Percentiles rank a stretch among this genome's conserved stretches.
Evolutionary conservation across 2,888 invertebrate species (phyloP).

Genomic region (Lasioglossum oenotherae): DNA sequence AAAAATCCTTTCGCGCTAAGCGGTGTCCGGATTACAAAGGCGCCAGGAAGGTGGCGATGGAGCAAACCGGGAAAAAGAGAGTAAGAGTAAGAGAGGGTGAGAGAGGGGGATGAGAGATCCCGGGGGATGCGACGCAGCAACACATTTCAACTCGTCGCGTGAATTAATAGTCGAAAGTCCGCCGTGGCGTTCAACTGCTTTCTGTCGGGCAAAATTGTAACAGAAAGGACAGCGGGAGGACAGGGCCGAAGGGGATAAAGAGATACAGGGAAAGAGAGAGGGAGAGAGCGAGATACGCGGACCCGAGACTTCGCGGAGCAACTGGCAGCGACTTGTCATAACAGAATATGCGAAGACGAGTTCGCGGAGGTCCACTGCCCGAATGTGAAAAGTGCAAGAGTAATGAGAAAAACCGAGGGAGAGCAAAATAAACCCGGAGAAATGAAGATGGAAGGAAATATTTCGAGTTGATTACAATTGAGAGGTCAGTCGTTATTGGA

Average conservation of each 20-base stretch:
- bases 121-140: neutral
- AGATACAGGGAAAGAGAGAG: neutral
- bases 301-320: slow-evolving; percentile 13
- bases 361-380: slow-evolving; percentile 9
- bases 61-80: neutral
- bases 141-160: slow-evolving; percentile 19
- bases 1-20: slow-evolving; percentile 32
- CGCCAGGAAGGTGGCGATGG: slow-evolving; percentile 1
- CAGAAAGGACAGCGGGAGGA: neutral
- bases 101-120: neutral
- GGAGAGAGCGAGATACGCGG: neutral
- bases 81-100: neutral
- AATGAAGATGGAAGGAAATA: slow-evolving; percentile 13
- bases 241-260: neutral
- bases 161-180: slow-evolving; percentile 29
- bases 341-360: slow-evolving; percentile 36
- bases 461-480: neutral
- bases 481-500: neutral
- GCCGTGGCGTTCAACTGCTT: slow-evolving; percentile 8
- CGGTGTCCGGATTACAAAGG: slow-evolving; percentile 27
- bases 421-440: slow-evolving; percentile 6
- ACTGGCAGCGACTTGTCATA: slow-evolving; percentile 43
- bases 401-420: slow-evolving; percentile 33
- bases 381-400: slow-evolving; percentile 13
- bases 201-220: slow-evolving; percentile 1